Evolutionary conservation across 2,797 vertebrate species (phyloP), one percentile per base, ranked within the genome.

Genomic region (Trachurus trachurus): DNA sequence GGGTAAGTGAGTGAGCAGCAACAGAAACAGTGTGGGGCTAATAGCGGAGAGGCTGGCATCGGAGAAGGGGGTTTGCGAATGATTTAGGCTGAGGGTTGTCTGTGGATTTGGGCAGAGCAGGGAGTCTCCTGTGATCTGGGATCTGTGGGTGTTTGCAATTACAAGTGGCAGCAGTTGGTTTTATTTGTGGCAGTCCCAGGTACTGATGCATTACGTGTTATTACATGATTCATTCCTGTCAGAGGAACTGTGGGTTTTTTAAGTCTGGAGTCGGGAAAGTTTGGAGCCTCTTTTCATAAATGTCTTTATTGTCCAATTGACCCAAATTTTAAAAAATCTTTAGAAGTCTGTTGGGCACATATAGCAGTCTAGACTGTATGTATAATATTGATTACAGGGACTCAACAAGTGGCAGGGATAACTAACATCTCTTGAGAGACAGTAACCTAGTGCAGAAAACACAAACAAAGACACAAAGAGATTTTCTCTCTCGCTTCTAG

Each of bases 111-210:
- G 74, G 70, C 56, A 59, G 69, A 85, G 80, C 78, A 63, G 16
- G 40, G 56, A 68, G 76, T 66, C 78, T 86, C 56, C 65, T 86
- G 67, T 89, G 83, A 88, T 92, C 84, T 83, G 58, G 74, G 78
- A 40, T 83, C 58, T 86, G 85, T 81, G 85, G 89, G 84, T 85
- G 85, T 85, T 85, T 54, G 64, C 85, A 88, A 88, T 93, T 89
- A 71, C 69, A 81, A 61, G 66, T 57, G 76, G 69, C 71, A 80
- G 77, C 70, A 50, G 70, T 74, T n/a, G 22, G 45, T 65, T 54
- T 83, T 73, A 70, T 58, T 88, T 83, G 80, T 81, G 80, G 81
- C 60, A 61, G 22, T 84, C 66, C 56, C 73, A 74, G 66, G 71
- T 69, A 66, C 65, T 52, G 67, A 87, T 85, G 74, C 67, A 70